Base-by-base conservation (phyloP, 2,888 invertebrate genomes). In the Trilocha varians region DNA sequence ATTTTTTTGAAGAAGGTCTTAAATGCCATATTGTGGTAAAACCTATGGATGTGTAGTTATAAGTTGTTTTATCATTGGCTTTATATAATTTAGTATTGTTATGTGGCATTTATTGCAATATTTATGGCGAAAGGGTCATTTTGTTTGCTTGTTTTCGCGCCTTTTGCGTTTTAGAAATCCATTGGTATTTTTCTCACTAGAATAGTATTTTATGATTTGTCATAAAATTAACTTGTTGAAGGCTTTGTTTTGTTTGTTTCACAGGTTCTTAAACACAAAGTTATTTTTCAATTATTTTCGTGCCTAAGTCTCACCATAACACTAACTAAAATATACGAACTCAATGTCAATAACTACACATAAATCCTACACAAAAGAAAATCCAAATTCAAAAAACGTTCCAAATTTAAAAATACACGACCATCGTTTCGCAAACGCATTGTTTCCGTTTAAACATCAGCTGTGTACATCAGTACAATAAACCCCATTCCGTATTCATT, bases 61-160 rank as follows among this genome's bases (percentile, higher is more conserved):
- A 9, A 4, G 25, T 25, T 25, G 5, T 25, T 25, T 25, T 25
- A 25, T 3, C 63, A 69, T 54, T 75, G 68, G 72, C 72, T 70
- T 73, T 64, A 70, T 66, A 78, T 83, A 82, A 84, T 84, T 83
- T 79, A 65, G 68, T 60, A 80, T 84, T 83, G 78, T 80, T 63
- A 57, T 50, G 59, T 70, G 73, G 70, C 69, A 71, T 77, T 78
- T 79, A 79, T 73, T 61, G 45, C 53, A 51, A 57, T 58, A 73
- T 79, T 80, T 82, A 74, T 75, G 70, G 48, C 57, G 55, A 58
- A 70, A 70, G 70, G 73, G 71, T 59, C 50, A 49, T 42, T 59
- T 49, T 48, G 46, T 52, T 50, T 49, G 47, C 48, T 57, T 60
- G 50, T 61, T 66, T 55, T 48, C 45, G 49, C 16, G 11, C 6